Conservation (phyloP, 2,113 vertebrate species). For the Perccottus glenii region DNA sequence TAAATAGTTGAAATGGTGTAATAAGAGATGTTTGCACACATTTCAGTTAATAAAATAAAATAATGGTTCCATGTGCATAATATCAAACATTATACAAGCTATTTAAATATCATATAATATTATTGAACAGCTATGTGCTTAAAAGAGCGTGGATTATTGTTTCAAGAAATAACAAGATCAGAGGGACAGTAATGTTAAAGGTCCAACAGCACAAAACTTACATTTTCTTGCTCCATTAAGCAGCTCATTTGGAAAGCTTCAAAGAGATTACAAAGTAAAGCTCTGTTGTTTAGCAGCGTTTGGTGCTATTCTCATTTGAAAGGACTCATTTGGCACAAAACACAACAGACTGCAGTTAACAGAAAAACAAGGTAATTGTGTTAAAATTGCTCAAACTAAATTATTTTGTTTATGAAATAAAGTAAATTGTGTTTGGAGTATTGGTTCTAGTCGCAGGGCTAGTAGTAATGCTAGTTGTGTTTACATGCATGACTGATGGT, state of each 20-base stretch:
- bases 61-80: too few species aligned
- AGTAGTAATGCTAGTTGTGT: slow-evolving; percentile 18
- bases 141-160: not conserved
- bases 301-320: not conserved
- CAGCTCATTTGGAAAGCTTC: not conserved
- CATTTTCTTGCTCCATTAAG: not conserved
- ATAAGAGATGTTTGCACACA: too few species aligned
- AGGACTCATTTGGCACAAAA: not conserved
- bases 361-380: not conserved
- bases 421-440: not conserved
- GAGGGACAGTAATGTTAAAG: not conserved
- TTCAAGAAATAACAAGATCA: not conserved
- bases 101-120: not conserved
- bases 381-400: too few species aligned
- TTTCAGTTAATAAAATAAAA: too few species aligned
- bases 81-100: not conserved
- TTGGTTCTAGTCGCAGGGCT: slow-evolving; percentile 11
- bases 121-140: too few species aligned
- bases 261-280: not conserved
- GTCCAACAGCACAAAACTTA: not conserved
- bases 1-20: too few species aligned
- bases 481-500: slow-evolving; percentile 38
- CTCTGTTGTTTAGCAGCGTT: not conserved
- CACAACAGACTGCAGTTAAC: not conserved
- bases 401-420: not conserved